These are phyloP conservation scores for Ailuropoda melanoleuca DNA, from an alignment of 2,113 vertebrate species.

Conservation along the genomic window DNA sequence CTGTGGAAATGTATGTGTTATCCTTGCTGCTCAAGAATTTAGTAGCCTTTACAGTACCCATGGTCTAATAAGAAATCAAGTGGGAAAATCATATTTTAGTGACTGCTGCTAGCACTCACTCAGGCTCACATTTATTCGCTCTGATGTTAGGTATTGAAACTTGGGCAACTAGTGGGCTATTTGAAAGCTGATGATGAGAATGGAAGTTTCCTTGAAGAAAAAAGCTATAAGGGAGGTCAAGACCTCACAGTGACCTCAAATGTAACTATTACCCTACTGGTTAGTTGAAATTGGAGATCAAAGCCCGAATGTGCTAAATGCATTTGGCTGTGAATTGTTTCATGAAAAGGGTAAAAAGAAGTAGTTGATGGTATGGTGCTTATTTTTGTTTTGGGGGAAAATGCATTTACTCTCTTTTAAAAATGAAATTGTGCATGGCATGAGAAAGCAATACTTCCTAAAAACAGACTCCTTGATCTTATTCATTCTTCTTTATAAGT, in stretches of 20 bases:
- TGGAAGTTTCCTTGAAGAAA: constrained; percentile 51
- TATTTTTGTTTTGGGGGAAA: neutral
- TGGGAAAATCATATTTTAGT: neutral
- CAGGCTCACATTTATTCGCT: neutral
- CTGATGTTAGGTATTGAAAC: constrained; percentile 44
- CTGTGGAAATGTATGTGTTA: neutral
- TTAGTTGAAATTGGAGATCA: constrained; percentile 83
- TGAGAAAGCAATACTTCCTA: constrained; percentile 26
- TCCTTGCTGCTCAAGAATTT: neutral
- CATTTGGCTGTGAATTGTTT: constrained; percentile 76
- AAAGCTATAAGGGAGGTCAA: constrained; percentile 59
- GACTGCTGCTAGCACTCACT: neutral
- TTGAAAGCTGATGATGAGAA: neutral
- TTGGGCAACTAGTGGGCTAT: neutral
- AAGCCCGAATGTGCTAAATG: constrained; percentile 76
- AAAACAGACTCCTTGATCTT: neutral
- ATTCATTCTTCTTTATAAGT: constrained; percentile 20
- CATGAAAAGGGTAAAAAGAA: constrained; percentile 28
- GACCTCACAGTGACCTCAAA: constrained; percentile 76
- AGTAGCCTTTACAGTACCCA: neutral
- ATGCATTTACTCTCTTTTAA: constrained; percentile 52
- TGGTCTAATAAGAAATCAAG: neutral
- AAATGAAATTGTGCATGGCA: neutral
- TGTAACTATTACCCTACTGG: constrained; percentile 79
- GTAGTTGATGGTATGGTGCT: constrained; percentile 36